Percentiles rank a stretch among this genome's conserved stretches.
phyloP scores from a whole-genome alignment of 2,888 invertebrate genomes.

The Chloroclysta siterata region DNA sequence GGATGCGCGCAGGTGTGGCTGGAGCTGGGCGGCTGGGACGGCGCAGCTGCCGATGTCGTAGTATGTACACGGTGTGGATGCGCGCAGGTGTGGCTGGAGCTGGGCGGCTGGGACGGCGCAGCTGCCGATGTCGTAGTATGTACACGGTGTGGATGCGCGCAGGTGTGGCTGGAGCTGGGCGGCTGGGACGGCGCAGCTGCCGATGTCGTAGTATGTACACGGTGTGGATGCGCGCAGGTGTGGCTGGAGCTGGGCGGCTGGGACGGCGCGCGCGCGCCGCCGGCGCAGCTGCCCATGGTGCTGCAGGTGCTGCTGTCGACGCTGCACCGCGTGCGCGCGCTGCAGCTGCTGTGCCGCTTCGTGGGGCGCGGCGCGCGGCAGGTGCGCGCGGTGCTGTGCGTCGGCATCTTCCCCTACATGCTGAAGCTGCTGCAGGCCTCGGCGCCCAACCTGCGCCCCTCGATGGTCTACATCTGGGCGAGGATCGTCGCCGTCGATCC shows the following conservation, averaged over 20 bases:
- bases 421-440: constrained; percentile 97
- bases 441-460: constrained; percentile 95
- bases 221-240: constrained; percentile 31
- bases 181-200: too few species aligned
- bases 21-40: too few species aligned
- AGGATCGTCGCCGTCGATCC: constrained; percentile 98
- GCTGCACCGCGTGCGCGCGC: constrained; percentile 95
- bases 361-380: constrained; percentile 98
- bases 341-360: constrained; percentile 96
- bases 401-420: constrained; percentile 99
- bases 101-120: too few species aligned
- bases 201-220: too few species aligned
- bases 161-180: too few species aligned
- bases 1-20: too few species aligned
- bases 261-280: constrained; percentile 87
- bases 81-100: too few species aligned
- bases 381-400: constrained; percentile 97
- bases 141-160: too few species aligned
- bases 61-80: too few species aligned
- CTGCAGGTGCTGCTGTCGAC: constrained; percentile 92
- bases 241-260: constrained; percentile 91
- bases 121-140: too few species aligned
- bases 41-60: too few species aligned
- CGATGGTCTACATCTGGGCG: constrained; percentile 99
- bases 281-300: constrained; percentile 98